phyloP scores from a whole-genome alignment of 2,113 vertebrate genomes.

The Camelus dromedarius region DNA sequence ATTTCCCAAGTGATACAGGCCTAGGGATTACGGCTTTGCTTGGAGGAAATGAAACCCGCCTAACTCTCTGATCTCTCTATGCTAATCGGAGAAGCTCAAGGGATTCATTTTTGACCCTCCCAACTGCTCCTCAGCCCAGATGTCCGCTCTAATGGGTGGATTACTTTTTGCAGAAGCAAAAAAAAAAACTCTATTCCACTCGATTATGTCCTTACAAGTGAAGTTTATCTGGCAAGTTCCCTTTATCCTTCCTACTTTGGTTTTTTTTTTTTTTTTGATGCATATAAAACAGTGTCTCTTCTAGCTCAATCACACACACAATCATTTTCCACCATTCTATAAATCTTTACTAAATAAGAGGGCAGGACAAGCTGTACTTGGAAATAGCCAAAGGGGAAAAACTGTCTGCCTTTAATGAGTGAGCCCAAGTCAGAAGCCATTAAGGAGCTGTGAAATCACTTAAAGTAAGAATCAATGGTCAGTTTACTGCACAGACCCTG shows the following conservation, averaged over 20 bases:
- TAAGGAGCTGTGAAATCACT: background rate
- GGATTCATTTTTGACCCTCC: background rate
- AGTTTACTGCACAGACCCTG: background rate
- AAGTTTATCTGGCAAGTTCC: background rate
- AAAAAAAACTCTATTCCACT: background rate
- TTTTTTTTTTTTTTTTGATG: background rate
- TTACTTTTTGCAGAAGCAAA: background rate
- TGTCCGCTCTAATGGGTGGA: background rate
- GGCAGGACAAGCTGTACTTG: background rate
- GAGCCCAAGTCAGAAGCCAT: background rate
- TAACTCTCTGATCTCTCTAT: background rate
- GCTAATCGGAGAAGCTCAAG: background rate
- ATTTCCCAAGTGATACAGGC: background rate
- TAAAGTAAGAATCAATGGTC: background rate
- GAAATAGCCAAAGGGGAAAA: background rate
- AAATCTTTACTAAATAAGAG: constrained; percentile 20
- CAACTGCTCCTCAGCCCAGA: background rate
- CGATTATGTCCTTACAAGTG: background rate
- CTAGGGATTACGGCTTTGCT: background rate
- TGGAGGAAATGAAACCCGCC: background rate
- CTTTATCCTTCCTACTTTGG: background rate
- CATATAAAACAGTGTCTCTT: background rate
- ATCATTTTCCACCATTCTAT: background rate
- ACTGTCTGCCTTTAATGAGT: background rate
- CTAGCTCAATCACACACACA: background rate